Conservation (phyloP, 2,888 invertebrate species). For the Pandemis corylana region DNA sequence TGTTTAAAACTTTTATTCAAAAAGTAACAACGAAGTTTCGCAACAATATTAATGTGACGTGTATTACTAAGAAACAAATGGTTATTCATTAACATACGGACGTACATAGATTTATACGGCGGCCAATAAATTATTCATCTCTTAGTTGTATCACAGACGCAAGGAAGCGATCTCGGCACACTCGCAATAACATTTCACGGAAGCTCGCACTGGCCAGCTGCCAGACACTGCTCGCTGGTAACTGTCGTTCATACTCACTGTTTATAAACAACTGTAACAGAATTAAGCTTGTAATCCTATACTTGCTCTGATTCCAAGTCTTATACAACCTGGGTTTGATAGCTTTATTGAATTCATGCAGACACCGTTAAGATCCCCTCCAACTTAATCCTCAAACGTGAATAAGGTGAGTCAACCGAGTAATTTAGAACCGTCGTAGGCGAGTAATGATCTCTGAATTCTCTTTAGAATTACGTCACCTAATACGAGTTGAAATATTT, state of each 20-base stretch:
- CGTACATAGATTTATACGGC: conserved; percentile 37
- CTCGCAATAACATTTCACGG: conserved; percentile 64
- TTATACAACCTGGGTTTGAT: conserved; percentile 26
- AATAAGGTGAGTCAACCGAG: conserved; percentile 28
- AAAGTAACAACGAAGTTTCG: not conserved
- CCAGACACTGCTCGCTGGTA: conserved; percentile 66
- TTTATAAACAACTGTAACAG: conserved; percentile 55
- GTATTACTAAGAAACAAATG: conserved; percentile 18
- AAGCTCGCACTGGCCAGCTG: conserved; percentile 64
- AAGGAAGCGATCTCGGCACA: conserved; percentile 59
- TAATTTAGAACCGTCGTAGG: conserved; percentile 24
- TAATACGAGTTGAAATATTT: conserved; percentile 37
- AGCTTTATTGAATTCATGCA: conserved; percentile 15
- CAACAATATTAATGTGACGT: not conserved
- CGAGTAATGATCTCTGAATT: conserved; percentile 22
- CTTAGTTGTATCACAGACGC: conserved; percentile 49
- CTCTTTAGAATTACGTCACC: conserved; percentile 25
- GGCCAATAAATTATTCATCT: conserved; percentile 45
- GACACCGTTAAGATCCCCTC: conserved; percentile 17
- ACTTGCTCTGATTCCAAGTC: conserved; percentile 43
- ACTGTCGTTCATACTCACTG: conserved; percentile 59
- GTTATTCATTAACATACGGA: conserved; percentile 22
- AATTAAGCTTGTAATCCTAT: conserved; percentile 46
- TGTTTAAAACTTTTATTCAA: not conserved
- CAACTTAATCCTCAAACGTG: conserved; percentile 14